Evolutionary conservation across 2,888 invertebrate species (phyloP), one percentile per base, ranked within the genome.

Genomic region (Lithophane leautieri): DNA sequence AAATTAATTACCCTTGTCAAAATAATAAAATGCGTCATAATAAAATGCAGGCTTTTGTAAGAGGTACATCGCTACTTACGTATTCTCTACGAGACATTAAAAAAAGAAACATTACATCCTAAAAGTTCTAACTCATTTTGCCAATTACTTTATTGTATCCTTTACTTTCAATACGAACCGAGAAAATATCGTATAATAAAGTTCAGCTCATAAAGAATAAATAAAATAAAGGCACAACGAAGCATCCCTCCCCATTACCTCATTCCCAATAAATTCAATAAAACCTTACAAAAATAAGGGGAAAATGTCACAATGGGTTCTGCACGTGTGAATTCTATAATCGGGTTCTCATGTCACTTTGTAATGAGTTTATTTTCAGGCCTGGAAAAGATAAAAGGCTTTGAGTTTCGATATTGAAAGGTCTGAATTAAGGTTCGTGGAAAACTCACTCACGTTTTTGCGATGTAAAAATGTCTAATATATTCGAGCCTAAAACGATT

Each of bases 281-380:
- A 84, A 82, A 82, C 62, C 83, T 69, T 78, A 82, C n/a, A 78
- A 75, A 78, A 83, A 73, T 71, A 82, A 80, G 63, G 66, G 54
- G 52, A 80, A 70, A 76, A 70, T 61, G 70, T 72, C 74, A 82
- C 72, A 76, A 73, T 76, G 86, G 74, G 79, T 75, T 83, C 84
- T 73, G 77, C 77, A 78, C 79, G 81, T 84, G 83, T 76, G 82
- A 85, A 84, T 84, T 81, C 77, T 81, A 82, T 83, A 86, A 85
- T 88, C 85, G 83, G 77, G 83, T 82, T 89, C 88, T 87, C 88
- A 82, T 87, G 89, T 90, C 89, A 88, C 88, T 86, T 83, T 76
- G 88, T 90, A 91, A 91, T 91, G 88, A 90, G 88, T 90, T 91
- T 90, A 89, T 90, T 90, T 86, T 84, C 84, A 79, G 69, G 79